Conservation (phyloP, 2,797 vertebrate species). For the Brachyalestes nurse region DNA sequence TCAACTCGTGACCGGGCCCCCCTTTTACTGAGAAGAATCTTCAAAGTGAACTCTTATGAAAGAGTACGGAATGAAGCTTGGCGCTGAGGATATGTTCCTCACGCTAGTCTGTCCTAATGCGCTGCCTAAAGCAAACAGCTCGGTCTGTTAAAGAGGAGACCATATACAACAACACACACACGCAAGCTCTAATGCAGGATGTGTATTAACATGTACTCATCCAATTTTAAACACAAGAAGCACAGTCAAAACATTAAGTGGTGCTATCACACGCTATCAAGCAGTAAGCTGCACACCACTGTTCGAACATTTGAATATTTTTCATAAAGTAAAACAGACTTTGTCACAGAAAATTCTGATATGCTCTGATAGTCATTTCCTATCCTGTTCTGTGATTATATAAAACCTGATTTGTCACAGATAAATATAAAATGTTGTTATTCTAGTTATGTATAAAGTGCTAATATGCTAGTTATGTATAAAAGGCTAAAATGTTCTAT, state of each 20-base stretch:
- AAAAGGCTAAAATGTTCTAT: not conserved
- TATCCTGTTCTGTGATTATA: too few relatives aligned
- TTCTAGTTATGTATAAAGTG: too few relatives aligned
- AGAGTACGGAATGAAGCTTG: not conserved
- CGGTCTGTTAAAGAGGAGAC: not conserved
- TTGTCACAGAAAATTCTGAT: too few relatives aligned
- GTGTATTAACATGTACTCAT: not conserved
- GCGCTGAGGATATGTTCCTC: not conserved
- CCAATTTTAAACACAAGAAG: not conserved
- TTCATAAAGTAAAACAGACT: too few relatives aligned
- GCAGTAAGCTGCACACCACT: too few relatives aligned
- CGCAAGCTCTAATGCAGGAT: not conserved
- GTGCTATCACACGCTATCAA: too few relatives aligned
- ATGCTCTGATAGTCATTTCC: too few relatives aligned
- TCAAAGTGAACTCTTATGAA: constrained; percentile 9
- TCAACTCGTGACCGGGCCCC: not conserved
- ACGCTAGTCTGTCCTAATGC: not conserved
- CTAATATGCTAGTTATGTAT: too few relatives aligned
- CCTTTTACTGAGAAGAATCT: constrained; percentile 1
- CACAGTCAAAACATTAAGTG: constrained; percentile 6
- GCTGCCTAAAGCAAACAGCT: not conserved
- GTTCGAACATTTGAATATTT: too few relatives aligned
- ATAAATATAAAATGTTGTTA: not conserved
- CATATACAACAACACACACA: not conserved
- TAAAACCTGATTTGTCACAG: not conserved